Evolutionary conservation across 2,113 vertebrate species (phyloP).

Genomic region (Catagonus wagneri): DNA sequence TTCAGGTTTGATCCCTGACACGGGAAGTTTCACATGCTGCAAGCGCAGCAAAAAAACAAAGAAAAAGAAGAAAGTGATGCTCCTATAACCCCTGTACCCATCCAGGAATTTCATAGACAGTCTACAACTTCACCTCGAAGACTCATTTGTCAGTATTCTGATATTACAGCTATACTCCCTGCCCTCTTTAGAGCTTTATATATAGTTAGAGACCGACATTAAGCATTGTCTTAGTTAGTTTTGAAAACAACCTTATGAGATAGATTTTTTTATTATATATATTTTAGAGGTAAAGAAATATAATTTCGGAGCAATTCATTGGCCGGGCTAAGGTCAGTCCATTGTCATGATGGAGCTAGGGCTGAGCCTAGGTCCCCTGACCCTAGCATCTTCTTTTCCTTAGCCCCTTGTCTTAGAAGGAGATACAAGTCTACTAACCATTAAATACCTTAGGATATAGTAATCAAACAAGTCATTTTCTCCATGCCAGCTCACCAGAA

Average conservation of each 20-base stretch:
- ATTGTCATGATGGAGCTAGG: background rate
- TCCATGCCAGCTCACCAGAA: slow-evolving; percentile 7
- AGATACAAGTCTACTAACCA: background rate
- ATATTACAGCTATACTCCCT: background rate
- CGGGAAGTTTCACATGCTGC: no score
- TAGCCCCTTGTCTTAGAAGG: background rate
- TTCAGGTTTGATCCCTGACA: no score
- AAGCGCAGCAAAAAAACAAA: no score
- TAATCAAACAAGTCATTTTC: background rate
- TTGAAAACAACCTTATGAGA: slow-evolving; percentile 46
- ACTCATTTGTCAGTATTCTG: slow-evolving; percentile 31
- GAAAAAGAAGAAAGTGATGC: no score
- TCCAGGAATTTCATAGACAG: background rate
- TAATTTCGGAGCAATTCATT: slow-evolving; percentile 13
- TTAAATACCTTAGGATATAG: background rate
- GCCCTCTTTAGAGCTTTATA: slow-evolving; percentile 20
- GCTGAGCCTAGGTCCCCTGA: background rate
- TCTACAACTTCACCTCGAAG: slow-evolving; percentile 34
- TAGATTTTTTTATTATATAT: slow-evolving; percentile 48
- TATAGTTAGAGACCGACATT: background rate
- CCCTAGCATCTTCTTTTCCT: background rate
- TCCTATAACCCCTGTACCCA: background rate
- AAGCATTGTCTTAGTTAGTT: slow-evolving; percentile 58
- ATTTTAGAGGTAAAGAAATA: slow-evolving; percentile 54
- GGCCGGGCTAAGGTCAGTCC: background rate